Percentiles rank a stretch among this genome's conserved stretches.
phyloP scores from a whole-genome alignment of 2,113 vertebrate genomes.

The Notothenia rossii region DNA sequence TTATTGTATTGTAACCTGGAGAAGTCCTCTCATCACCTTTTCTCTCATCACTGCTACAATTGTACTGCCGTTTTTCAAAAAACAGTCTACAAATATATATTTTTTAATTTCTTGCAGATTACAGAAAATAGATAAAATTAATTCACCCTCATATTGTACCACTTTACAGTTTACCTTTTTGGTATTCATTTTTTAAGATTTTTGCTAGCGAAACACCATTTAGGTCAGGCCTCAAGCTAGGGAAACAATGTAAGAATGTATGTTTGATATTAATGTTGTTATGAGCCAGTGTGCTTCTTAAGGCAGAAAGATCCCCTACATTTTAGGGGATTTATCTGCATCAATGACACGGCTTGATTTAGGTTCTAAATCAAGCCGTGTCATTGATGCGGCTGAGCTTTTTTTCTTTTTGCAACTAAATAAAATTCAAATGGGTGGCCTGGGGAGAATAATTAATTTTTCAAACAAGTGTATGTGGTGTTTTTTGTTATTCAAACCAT shows the following conservation, averaged over 20 bases:
- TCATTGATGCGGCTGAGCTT: not conserved
- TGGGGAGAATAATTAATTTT: not conserved
- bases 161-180: conserved; percentile 9
- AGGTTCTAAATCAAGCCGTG: not conserved
- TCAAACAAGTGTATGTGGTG: not conserved
- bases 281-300: not conserved
- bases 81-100: not conserved
- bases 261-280: not conserved
- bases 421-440: not conserved
- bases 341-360: not conserved
- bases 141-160: not conserved
- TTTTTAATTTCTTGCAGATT: conserved; percentile 16
- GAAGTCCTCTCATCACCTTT: not conserved
- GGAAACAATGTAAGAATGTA: not conserved
- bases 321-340: too few relatives aligned
- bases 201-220: not conserved
- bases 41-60: not conserved
- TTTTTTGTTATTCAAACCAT: not conserved
- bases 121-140: conserved; percentile 19
- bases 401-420: not conserved
- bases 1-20: not conserved
- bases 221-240: not conserved
- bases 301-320: too few relatives aligned
- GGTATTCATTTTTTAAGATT: too few relatives aligned
- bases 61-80: too few relatives aligned